A percentile compares a stretch with the other conserved stretches of the same genome.
Evolutionary conservation across 2,797 vertebrate species (phyloP).

Genomic region (Scyliorhinus canicula): DNA sequence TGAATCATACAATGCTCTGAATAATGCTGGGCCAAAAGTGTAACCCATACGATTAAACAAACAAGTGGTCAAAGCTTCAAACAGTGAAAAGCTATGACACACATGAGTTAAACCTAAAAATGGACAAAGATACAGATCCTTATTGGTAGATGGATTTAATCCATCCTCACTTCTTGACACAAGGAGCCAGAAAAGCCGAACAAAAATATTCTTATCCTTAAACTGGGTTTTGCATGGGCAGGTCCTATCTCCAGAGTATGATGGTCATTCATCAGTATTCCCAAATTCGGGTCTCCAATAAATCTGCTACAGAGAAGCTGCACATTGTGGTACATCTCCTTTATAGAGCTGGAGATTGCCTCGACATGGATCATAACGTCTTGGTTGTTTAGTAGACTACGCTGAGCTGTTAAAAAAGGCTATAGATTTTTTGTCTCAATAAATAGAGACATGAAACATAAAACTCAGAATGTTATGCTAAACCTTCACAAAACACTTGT

Average conservation of each 20-base stretch:
- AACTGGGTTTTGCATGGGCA: too few relatives aligned
- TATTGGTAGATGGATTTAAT: background rate
- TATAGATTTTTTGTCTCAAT: background rate
- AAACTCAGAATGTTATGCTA: background rate
- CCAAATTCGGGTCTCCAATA: background rate
- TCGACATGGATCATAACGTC: background rate
- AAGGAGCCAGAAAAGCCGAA: background rate
- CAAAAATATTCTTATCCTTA: background rate
- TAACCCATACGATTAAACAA: constrained; percentile 37
- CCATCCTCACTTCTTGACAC: background rate
- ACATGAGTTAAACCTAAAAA: constrained; percentile 25
- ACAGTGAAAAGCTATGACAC: constrained; percentile 31
- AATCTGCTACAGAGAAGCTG: background rate
- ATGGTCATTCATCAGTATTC: background rate
- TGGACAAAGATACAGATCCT: background rate
- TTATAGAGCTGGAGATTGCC: background rate
- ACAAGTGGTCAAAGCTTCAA: constrained; percentile 35
- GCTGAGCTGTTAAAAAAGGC: background rate
- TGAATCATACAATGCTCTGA: constrained; percentile 35
- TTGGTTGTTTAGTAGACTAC: background rate
- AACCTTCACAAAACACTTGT: background rate
- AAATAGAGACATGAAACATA: background rate
- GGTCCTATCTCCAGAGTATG: background rate
- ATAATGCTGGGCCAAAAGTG: constrained; percentile 33
- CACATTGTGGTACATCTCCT: background rate